Conservation (phyloP, 2,888 invertebrate species). For the Smittia aterrima region DNA sequence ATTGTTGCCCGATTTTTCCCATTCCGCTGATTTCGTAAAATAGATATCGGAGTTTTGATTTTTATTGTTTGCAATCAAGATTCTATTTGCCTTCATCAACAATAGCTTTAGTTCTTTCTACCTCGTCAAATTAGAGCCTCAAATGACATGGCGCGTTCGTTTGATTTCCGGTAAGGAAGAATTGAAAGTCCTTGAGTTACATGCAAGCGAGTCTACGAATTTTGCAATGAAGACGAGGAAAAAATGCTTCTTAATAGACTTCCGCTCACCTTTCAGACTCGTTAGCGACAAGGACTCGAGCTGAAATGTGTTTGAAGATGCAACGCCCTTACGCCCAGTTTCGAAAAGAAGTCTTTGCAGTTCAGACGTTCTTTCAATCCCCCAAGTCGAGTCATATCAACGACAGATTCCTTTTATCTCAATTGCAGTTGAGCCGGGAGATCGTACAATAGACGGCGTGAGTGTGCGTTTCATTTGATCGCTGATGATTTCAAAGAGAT, state of each 20-base stretch:
- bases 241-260: conserved; percentile 30
- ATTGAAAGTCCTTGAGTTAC: conserved; percentile 25
- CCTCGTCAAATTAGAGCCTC: conserved; percentile 26
- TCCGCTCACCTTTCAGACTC: conserved; percentile 37
- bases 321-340: conserved; percentile 19
- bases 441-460: not conserved
- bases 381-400: conserved; percentile 10
- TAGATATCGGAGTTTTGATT: conserved; percentile 12
- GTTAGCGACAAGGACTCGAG: not conserved
- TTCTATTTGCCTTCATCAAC: not conserved
- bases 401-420: conserved; percentile 27
- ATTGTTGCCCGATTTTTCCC: no score
- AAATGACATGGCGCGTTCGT: conserved; percentile 41
- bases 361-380: not conserved
- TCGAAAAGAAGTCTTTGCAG: not conserved
- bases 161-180: conserved; percentile 28
- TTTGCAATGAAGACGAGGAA: conserved; percentile 2
- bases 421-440: conserved; percentile 18
- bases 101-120: not conserved
- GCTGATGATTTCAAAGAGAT: conserved; percentile 6
- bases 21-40: not conserved
- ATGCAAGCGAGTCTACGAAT: not conserved
- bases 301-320: conserved; percentile 31
- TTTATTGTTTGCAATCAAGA: conserved; percentile 31
- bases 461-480: not conserved